Evolutionary conservation across 2,888 invertebrate genomes (phyloP).

Genomic region (Apomyelois bistriatella): DNA sequence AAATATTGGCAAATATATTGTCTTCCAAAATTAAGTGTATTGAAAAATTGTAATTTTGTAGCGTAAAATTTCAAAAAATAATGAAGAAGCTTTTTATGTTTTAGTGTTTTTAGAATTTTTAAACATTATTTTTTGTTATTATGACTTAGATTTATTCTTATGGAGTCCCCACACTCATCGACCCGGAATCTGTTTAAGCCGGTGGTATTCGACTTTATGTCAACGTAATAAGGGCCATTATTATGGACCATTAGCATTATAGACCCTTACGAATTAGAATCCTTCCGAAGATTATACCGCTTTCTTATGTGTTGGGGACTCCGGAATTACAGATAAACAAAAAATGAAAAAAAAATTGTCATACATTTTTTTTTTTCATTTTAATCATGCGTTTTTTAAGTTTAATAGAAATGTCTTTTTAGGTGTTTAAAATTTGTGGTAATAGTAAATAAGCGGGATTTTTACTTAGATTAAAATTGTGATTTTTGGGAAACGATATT

Average conservation of each 20-base stretch:
- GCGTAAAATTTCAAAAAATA: neutral
- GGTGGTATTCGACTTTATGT: no score
- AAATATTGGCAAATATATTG: slow-evolving; percentile 5
- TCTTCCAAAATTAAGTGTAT: slow-evolving; percentile 5
- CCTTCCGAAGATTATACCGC: no score
- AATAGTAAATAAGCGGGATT: neutral
- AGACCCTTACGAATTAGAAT: no score
- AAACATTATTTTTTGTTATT: neutral
- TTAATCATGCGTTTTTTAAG: no score
- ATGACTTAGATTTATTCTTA: neutral
- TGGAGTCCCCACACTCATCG: no score
- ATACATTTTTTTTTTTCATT: no score
- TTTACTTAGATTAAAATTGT: neutral
- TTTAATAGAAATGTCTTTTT: neutral
- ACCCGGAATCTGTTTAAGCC: no score
- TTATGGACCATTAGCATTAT: no score
- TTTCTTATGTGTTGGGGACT: no score
- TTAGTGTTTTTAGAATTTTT: neutral
- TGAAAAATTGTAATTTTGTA: neutral
- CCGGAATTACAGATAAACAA: no score
- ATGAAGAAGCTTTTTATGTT: neutral
- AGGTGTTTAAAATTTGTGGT: neutral
- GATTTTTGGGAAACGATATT: neutral
- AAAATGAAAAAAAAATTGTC: no score
- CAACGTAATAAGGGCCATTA: no score